These are phyloP conservation scores for Armadillidium nasatum DNA, from an alignment of 1,140 invertebrate species.

Conservation along the genomic window DNA sequence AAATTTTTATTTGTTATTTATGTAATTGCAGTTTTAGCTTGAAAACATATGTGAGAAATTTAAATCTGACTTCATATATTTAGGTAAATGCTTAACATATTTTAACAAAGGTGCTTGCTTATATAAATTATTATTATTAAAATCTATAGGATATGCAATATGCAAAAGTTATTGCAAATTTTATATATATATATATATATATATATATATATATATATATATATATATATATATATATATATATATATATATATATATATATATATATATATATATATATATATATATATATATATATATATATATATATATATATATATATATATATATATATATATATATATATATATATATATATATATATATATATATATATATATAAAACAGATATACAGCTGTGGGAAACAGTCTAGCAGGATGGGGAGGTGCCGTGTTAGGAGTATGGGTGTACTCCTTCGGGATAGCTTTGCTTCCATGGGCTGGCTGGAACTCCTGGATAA, in stretches of 20 bases:
- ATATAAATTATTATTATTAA: too few relatives aligned
- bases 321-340: conserved; percentile 21
- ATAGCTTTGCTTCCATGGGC: conserved; percentile 41
- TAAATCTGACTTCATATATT: too few relatives aligned
- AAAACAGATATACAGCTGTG: conserved; percentile 33
- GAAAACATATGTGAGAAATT: too few relatives aligned
- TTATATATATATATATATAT: too few relatives aligned
- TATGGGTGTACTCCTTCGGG: conserved; percentile 33
- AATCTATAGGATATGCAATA: too few relatives aligned
- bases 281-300: conserved; percentile 19
- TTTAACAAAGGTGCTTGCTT: too few relatives aligned
- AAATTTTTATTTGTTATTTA: too few relatives aligned
- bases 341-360: conserved; percentile 8
- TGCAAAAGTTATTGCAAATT: too few relatives aligned
- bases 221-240: not conserved
- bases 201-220: too few relatives aligned
- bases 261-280: conserved; percentile 21
- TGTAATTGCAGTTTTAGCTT: too few relatives aligned
- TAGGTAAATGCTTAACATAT: too few relatives aligned
- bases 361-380: not conserved
- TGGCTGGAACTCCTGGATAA: conserved; percentile 42
- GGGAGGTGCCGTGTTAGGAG: conserved; percentile 32
- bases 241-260: conserved; percentile 18
- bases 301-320: conserved; percentile 19
- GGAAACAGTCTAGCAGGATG: conserved; percentile 34